Conservation (phyloP, 2,113 vertebrate genomes). For the Melanostigma gelatinosum region DNA sequence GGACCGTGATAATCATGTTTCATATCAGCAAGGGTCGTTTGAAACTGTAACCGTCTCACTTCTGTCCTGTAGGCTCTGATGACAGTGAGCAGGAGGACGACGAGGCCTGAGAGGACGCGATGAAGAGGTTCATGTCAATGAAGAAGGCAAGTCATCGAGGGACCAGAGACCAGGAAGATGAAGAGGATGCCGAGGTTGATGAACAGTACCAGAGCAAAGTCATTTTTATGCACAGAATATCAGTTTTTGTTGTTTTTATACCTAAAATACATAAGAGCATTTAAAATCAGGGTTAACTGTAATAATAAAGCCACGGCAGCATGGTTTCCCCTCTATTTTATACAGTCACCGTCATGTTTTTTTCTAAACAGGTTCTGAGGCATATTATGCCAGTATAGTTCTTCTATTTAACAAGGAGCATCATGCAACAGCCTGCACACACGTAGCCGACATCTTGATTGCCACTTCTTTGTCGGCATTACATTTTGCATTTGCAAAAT, state of each 20-base stretch:
- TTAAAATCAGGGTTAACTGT: slow-evolving; percentile 74
- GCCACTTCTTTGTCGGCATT: background rate
- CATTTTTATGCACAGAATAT: slow-evolving; percentile 78
- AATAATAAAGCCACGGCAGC: slow-evolving; percentile 67
- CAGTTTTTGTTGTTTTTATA: slow-evolving; percentile 60
- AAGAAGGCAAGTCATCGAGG: slow-evolving; percentile 57
- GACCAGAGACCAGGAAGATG: slow-evolving; percentile 64
- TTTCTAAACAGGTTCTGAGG: slow-evolving; percentile 27
- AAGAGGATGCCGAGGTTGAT: slow-evolving; percentile 51
- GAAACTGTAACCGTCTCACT: background rate
- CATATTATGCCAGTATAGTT: slow-evolving; percentile 25
- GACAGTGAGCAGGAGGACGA: slow-evolving; percentile 80
- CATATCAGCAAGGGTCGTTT: background rate
- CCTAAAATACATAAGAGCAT: slow-evolving; percentile 53
- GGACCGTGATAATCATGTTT: background rate
- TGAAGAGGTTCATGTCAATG: slow-evolving; percentile 41
- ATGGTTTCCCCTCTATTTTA: slow-evolving; percentile 55
- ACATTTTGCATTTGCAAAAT: slow-evolving; percentile 19
- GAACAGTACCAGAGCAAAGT: slow-evolving; percentile 64
- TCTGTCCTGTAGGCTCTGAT: slow-evolving; percentile 73
- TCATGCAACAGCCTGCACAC: background rate
- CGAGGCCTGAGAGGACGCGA: slow-evolving; percentile 50
- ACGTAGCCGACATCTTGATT: background rate
- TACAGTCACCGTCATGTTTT: slow-evolving; percentile 47
- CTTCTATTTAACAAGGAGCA: slow-evolving; percentile 11